Conservation (phyloP, 1,140 invertebrate species). For the Penaeus indicus region DNA sequence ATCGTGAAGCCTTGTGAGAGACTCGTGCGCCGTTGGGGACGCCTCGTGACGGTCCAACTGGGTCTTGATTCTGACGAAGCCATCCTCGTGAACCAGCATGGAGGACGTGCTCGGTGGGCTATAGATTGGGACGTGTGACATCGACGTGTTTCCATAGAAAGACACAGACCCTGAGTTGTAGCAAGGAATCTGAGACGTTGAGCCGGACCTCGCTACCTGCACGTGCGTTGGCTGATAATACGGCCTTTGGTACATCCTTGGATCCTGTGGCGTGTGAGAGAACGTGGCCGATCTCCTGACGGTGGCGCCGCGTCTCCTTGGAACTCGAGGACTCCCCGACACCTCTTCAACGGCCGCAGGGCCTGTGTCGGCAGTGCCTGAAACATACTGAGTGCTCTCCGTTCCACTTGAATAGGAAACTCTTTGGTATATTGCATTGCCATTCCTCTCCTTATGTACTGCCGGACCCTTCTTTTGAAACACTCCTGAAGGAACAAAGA, state of each 20-base stretch:
- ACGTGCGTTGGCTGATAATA: neutral
- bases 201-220: conserved; percentile 27
- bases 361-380: conserved; percentile 16
- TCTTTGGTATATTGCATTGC: conserved; percentile 49
- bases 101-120: conserved; percentile 27
- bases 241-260: neutral
- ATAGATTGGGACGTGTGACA: conserved; percentile 22
- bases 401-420: conserved; percentile 57
- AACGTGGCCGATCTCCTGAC: conserved; percentile 55
- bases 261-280: conserved; percentile 37
- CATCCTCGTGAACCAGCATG: conserved; percentile 53
- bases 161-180: conserved; percentile 35
- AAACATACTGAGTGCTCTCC: conserved; percentile 53
- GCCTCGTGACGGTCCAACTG: conserved; percentile 9
- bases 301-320: conserved; percentile 36
- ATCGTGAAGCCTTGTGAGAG: conserved; percentile 8
- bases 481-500: conserved; percentile 36
- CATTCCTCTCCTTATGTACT: conserved; percentile 14
- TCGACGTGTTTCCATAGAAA: conserved; percentile 32
- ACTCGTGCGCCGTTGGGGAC: neutral
- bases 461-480: neutral
- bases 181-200: conserved; percentile 44
- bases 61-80: conserved; percentile 48
- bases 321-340: conserved; percentile 39
- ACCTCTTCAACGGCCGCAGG: neutral